Conservation (phyloP, 1,140 invertebrate species). For the Cephus cinctus region DNA sequence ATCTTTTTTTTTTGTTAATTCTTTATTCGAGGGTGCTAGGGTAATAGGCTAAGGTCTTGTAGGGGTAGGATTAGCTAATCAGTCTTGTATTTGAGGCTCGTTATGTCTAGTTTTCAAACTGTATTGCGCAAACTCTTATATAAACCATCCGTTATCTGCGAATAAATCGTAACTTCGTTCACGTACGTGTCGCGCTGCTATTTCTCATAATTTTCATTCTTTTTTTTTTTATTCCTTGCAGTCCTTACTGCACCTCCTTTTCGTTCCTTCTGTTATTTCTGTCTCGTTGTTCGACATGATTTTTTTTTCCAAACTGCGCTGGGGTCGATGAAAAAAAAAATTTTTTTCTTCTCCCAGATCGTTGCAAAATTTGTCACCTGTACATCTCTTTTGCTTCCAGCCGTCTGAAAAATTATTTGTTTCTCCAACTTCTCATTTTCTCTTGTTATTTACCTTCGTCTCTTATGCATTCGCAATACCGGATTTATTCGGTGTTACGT, state of each 20-base stretch:
- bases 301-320: no score
- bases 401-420: no score
- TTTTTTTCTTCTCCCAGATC: no score
- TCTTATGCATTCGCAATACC: conserved; percentile 21
- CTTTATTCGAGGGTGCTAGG: no score
- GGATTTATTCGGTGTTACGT: conserved; percentile 13
- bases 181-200: no score
- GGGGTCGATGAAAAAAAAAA: no score
- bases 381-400: no score
- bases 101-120: conserved; percentile 51
- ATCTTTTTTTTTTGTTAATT: conserved; percentile 17
- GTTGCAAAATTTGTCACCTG: no score
- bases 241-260: not conserved
- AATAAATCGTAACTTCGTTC: no score
- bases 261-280: not conserved
- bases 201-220: not conserved
- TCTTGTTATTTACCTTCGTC: conserved; percentile 9
- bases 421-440: no score
- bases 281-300: not conserved
- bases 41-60: conserved; percentile 51
- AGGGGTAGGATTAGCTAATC: conserved; percentile 55
- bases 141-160: no score
- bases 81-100: conserved; percentile 57
- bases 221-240: not conserved
- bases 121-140: conserved; percentile 39